Evolutionary conservation across 2,888 invertebrate genomes (phyloP), one percentile per base, ranked within the genome.

Genomic region (Acronicta psi): DNA sequence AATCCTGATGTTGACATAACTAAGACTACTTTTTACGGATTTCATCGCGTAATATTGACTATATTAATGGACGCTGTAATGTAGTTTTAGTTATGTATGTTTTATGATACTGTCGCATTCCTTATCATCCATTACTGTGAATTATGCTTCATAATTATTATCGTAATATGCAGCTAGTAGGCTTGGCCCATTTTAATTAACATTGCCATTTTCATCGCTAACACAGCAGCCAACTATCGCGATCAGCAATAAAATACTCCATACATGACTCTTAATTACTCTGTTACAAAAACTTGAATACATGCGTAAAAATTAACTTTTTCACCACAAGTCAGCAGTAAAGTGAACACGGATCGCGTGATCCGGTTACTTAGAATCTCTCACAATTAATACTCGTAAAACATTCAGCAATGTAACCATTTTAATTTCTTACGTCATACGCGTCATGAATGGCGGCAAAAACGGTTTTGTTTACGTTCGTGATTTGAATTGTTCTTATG

Each of bases 351-450:
- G 43, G 38, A 52, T 86, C 64, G 83, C 84, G 84, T 85, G 84
- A 67, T 61, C 16, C 58, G 56, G 61, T 69, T 69, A 70, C 74
- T 73, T 66, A 70, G 62, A 76, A 75, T 80, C 67, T 58, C 75
- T 77, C 73, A 80, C 85, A 89, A 91, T 91, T 90, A 89, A 90
- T 90, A 83, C 84, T 79, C 82, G 80, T 88, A 87, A 85, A 87
- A 75, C 84, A 85, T 86, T 87, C 78, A 83, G 81, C 79, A 81
- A 83, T 81, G 81, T 84, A 81, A 59, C 62, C 38, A 85, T 88
- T 90, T 85, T 84, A 88, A 91, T 90, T 90, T 88, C 90, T 90
- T 88, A 85, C 83, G 69, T 71, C 81, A 84, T 90, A 88, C 90
- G 86, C 81, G 81, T 38, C 77, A 69, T 85, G 87, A 92, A 91